Conservation (phyloP, 1,140 invertebrate genomes). For the Phortica variegata region DNA sequence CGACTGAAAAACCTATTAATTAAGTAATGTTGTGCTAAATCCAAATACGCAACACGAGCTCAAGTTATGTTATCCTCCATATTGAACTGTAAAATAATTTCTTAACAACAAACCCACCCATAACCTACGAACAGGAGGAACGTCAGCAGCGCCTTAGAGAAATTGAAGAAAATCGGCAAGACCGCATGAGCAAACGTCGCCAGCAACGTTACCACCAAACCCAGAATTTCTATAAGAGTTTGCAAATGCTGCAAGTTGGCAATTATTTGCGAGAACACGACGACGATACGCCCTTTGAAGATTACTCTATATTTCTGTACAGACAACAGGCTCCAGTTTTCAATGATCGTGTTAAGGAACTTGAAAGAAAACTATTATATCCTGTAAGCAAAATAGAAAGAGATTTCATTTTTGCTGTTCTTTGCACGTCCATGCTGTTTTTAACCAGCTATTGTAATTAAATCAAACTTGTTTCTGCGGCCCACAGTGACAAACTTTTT, state of each 20-base stretch:
- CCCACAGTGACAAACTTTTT: too few relatives aligned
- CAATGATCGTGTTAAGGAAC: conserved; percentile 73
- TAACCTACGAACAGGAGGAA: conserved; percentile 61
- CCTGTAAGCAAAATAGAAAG: conserved; percentile 75
- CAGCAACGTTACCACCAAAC: conserved; percentile 69
- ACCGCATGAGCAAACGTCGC: conserved; percentile 66
- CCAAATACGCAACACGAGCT: too few relatives aligned
- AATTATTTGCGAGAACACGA: conserved; percentile 57
- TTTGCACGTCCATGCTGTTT: too few relatives aligned
- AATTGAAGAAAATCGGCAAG: conserved; percentile 67
- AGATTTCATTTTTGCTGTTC: too few relatives aligned
- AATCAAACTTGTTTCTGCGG: too few relatives aligned
- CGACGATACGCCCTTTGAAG: conserved; percentile 65
- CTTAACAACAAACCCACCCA: too few relatives aligned
- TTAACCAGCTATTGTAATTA: too few relatives aligned
- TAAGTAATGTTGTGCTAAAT: too few relatives aligned
- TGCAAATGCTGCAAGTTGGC: conserved; percentile 74
- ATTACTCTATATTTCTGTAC: conserved; percentile 74
- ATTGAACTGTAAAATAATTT: too few relatives aligned
- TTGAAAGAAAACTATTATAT: conserved; percentile 74
- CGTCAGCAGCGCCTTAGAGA: conserved; percentile 68
- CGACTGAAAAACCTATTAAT: too few relatives aligned
- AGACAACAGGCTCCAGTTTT: conserved; percentile 73
- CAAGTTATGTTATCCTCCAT: too few relatives aligned
- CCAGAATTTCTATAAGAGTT: conserved; percentile 74